Conservation (phyloP, 2,113 vertebrate genomes). For the Nothoprocta pentlandii region DNA sequence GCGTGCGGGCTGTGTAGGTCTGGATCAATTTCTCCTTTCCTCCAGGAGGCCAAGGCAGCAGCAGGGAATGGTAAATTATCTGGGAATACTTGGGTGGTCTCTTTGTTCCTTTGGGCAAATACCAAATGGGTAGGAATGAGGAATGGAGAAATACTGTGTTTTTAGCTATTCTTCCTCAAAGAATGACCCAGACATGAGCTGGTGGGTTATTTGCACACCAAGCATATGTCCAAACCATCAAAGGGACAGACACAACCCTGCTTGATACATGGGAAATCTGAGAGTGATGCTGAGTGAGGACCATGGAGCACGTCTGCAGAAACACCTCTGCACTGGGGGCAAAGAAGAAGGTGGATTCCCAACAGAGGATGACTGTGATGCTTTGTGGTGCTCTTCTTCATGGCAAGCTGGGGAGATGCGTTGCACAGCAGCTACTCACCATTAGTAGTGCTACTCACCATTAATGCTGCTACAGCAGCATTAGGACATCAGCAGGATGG, state of each 20-base stretch:
- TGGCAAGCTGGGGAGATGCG: background rate
- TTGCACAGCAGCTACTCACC: background rate
- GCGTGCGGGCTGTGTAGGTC: background rate
- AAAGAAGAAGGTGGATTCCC: accelerated
- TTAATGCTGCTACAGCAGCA: too few species aligned
- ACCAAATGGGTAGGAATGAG: background rate
- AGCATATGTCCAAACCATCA: accelerated
- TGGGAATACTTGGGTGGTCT: background rate
- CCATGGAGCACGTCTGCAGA: background rate
- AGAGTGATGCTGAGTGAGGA: background rate
- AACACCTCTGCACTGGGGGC: background rate
- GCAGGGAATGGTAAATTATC: background rate
- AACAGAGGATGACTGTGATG: background rate
- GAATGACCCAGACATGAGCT: accelerated
- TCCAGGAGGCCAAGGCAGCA: background rate
- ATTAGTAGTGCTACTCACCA: too few species aligned
- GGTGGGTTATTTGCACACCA: accelerated
- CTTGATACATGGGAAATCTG: too few species aligned
- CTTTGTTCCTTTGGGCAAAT: background rate
- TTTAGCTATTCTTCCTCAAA: background rate
- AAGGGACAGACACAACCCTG: background rate
- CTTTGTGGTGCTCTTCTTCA: background rate
- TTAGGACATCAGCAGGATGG: background rate
- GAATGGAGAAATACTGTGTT: accelerated
- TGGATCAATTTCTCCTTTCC: background rate